A percentile compares a stretch with the other conserved stretches of the same genome.
These are phyloP conservation scores for Dolichotis patagonum DNA, from an alignment of 2,113 vertebrate genomes.

Conservation along the genomic window DNA sequence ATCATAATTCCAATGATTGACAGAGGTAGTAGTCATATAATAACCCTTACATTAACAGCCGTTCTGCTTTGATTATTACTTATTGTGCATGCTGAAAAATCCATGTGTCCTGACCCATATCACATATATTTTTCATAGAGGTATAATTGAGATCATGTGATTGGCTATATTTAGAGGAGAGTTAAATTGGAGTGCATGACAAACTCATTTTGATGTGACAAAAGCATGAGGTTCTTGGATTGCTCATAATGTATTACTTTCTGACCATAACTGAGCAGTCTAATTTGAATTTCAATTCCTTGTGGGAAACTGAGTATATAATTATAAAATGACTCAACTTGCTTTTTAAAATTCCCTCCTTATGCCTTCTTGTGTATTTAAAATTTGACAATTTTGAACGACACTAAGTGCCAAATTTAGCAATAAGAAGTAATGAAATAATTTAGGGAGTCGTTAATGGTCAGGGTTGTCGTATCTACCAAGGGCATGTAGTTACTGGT, in stretches of 20 bases:
- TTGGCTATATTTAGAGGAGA: not conserved
- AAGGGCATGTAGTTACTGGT: not conserved
- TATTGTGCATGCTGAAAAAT: not conserved
- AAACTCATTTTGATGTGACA: not conserved
- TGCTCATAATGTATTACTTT: not conserved
- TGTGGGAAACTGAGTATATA: not conserved
- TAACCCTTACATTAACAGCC: not conserved
- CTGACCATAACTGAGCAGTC: not conserved
- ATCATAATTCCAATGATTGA: not conserved
- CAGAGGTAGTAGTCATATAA: not conserved
- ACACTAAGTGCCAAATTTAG: not conserved
- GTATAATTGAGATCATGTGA: not conserved
- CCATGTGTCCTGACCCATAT: not conserved
- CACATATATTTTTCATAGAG: not conserved
- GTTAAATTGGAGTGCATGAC: not conserved
- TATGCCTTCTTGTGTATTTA: not conserved
- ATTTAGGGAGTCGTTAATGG: not conserved
- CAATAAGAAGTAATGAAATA: slow-evolving; percentile 21
- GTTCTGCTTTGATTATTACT: slow-evolving; percentile 4
- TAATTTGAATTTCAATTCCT: not conserved
- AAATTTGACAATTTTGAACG: slow-evolving; percentile 10
- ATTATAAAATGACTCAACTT: not conserved
- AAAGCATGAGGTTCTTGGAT: not conserved
- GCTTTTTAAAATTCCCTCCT: not conserved
- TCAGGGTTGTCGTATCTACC: not conserved